Evolutionary conservation across 1,140 invertebrate genomes (phyloP).

Genomic region (Listronotus oregonensis): DNA sequence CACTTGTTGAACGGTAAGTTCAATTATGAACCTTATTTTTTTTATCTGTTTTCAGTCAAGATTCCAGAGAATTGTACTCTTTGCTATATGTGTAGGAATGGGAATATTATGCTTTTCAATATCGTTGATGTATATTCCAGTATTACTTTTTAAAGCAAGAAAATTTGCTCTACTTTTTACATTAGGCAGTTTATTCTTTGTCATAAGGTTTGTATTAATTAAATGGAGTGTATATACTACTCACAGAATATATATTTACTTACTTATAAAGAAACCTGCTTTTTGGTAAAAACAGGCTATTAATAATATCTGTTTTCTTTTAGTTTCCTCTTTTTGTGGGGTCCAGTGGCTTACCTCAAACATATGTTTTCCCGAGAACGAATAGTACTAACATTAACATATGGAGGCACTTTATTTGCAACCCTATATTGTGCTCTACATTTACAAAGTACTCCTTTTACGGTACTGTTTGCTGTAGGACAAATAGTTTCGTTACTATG

Average conservation of each 20-base stretch:
- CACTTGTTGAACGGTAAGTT: too few species aligned
- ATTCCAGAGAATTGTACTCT: slow-evolving; percentile 86
- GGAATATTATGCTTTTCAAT: slow-evolving; percentile 88
- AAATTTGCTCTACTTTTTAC: slow-evolving; percentile 95
- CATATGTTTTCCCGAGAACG: slow-evolving; percentile 85
- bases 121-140: slow-evolving; percentile 86
- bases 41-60: slow-evolving; percentile 66
- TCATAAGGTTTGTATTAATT: slow-evolving; percentile 68
- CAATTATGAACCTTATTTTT: slow-evolving; percentile 6
- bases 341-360: slow-evolving; percentile 86
- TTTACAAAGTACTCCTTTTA: slow-evolving; percentile 85
- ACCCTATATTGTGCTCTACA: slow-evolving; percentile 89
- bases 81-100: slow-evolving; percentile 80
- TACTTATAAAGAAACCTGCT: too few species aligned
- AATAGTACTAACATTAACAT: slow-evolving; percentile 80
- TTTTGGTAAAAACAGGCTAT: too few species aligned
- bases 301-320: slow-evolving; percentile 54
- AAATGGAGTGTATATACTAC: too few species aligned
- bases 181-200: slow-evolving; percentile 87
- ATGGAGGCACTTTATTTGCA: slow-evolving; percentile 80
- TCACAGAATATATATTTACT: too few species aligned
- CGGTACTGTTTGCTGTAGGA: slow-evolving; percentile 81
- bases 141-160: slow-evolving; percentile 87
- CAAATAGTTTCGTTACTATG: slow-evolving; percentile 88
- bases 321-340: slow-evolving; percentile 93